Base-by-base conservation (phyloP, 53 echinoderm and acorn worm genomes). In the Patiria pectinifera region DNA sequence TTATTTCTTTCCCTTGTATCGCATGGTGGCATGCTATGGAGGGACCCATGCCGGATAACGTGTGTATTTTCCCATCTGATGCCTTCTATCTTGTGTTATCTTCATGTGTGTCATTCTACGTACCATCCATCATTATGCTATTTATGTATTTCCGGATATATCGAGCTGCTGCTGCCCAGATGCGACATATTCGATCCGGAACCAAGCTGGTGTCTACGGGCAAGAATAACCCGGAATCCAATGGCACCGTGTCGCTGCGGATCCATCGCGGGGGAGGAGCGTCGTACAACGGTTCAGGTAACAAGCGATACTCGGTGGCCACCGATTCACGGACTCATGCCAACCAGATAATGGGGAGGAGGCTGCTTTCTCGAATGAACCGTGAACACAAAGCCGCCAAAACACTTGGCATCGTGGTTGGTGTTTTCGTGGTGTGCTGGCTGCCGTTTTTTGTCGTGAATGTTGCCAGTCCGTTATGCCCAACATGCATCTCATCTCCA, bases 41-140 rank as follows among this genome's bases (percentile, higher is more conserved):
- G 69, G 95, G 85, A 12, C 97, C 97, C 2, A 92, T 91, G 48
- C 91, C 93, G 18, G 78, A 85, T 4, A 94, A 93, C 24, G 69
- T 35, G 70, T 95, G 97, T 72, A 92, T 95, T 53, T 97, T 97
- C 81, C 95, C 97, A 43, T 92, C 93, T 63, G 89, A 95, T 86
- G 83, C 97, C 48, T 82, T 86, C 47, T 97, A 95, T 78, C 90
- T 97, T 13, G 89, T 97, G 6, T 60, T 97, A 70, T 97, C 97
- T 24, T 95, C 97, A n/a, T 95, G 95, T 60, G 95, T 97, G 61
- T 97, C 97, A 25, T 97, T 97, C 88, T 97, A 97, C 85, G 23
- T 97, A 43, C 97, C 97, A 69, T 94, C 94, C 71, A 53, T 95
- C 47, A 94, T 95, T 59, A 97, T 97, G 95, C 70, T 95, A 89